Conservation (phyloP, 2,797 vertebrate genomes). For the Chiroxiphia lanceolata region DNA sequence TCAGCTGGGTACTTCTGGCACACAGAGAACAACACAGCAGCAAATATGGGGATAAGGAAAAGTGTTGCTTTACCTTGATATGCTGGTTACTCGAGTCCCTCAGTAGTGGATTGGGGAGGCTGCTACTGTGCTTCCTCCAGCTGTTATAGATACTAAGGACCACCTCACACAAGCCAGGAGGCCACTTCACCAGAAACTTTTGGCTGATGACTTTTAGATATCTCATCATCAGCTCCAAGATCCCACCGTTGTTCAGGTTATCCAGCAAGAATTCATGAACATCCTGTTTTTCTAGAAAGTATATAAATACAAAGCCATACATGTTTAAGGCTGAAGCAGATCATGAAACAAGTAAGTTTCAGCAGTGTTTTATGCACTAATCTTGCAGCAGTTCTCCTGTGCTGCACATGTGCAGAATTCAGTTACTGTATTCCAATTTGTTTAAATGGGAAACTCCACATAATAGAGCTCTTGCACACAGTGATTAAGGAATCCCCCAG, state of each 20-base stretch:
- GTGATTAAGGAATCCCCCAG: not conserved
- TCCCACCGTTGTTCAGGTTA: slow-evolving; percentile 89
- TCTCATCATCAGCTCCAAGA: slow-evolving; percentile 92
- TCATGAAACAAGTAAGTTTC: not conserved
- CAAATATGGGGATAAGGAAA: not conserved
- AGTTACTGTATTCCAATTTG: not conserved
- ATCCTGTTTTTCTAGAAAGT: slow-evolving; percentile 86
- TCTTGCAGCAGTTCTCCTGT: not conserved
- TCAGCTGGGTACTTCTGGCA: not conserved
- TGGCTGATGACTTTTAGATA: slow-evolving; percentile 93
- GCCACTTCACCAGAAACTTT: slow-evolving; percentile 90
- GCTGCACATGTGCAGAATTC: not conserved
- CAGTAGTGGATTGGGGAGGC: slow-evolving; percentile 92
- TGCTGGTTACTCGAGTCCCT: slow-evolving; percentile 90
- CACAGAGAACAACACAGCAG: not conserved
- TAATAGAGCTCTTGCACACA: not conserved
- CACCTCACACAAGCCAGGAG: slow-evolving; percentile 84
- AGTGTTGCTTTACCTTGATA: slow-evolving; percentile 79
- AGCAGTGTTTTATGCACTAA: not conserved
- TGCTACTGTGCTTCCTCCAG: slow-evolving; percentile 93
- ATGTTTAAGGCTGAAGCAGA: not conserved
- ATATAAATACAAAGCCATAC: not conserved
- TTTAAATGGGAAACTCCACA: not conserved
- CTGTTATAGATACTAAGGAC: slow-evolving; percentile 87
- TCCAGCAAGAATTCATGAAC: slow-evolving; percentile 89